Evolutionary conservation across 2,797 vertebrate genomes (phyloP).

Genomic region (Micromesistius poutassou): DNA sequence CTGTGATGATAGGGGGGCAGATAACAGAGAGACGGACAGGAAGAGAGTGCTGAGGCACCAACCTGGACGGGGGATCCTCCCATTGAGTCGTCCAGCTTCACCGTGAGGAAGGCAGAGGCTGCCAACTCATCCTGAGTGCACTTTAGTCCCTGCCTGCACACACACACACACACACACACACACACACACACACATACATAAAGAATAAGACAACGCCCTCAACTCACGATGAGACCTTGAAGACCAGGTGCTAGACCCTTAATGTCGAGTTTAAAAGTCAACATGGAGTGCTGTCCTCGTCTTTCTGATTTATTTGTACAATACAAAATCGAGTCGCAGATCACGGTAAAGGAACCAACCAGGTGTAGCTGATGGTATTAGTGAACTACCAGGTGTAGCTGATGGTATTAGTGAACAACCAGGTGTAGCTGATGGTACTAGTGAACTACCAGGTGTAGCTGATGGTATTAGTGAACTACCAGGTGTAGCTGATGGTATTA

Average conservation of each 20-base stretch:
- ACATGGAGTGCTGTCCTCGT: too few species aligned
- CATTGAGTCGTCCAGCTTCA: slow-evolving; percentile 77
- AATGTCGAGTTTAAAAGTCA: too few species aligned
- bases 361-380: slow-evolving; percentile 64
- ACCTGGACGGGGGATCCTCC: slow-evolving; percentile 79
- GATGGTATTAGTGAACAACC: background rate
- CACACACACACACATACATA: slow-evolving; percentile 6
- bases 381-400: background rate
- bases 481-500: slow-evolving; percentile 78
- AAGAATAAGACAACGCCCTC: too few species aligned
- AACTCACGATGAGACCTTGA: too few species aligned
- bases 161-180: slow-evolving; percentile 16
- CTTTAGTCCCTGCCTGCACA: slow-evolving; percentile 77
- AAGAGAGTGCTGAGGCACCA: slow-evolving; percentile 12
- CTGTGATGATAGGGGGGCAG: too few species aligned
- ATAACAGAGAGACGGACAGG: background rate
- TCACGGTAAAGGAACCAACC: too few species aligned
- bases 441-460: background rate
- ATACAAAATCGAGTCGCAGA: too few species aligned
- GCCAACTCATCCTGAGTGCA: slow-evolving; percentile 76
- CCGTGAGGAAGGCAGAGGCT: slow-evolving; percentile 75
- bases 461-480: slow-evolving; percentile 48
- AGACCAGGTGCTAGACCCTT: too few species aligned
- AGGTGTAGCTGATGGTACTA: background rate
- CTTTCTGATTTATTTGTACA: too few species aligned